Base-by-base conservation (phyloP, 2,888 invertebrate genomes). In the Idaea aversata region DNA sequence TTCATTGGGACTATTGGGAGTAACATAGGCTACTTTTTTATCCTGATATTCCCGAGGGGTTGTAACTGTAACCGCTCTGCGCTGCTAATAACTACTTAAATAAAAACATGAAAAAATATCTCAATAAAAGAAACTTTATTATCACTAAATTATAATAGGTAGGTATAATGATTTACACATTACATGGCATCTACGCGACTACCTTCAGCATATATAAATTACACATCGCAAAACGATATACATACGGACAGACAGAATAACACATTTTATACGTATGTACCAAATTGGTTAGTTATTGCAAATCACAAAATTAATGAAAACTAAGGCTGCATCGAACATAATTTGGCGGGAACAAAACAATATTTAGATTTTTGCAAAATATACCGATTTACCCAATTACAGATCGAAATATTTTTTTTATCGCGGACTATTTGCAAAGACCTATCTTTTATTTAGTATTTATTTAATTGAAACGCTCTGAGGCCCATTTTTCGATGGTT, bases 71-170 rank as follows among this genome's bases (percentile, higher is more conserved):
- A 47, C 47, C 13, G 7, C 13, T 47, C 3, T 0, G 10, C 6
- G 7, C 47, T 25, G 25, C 25, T 25, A 47, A 47, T 13, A 47
- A 47, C 10, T 10, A 4, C 38, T 2, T 15, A 25, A 10, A 57
- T 34, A 63, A 47, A 57, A 65, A 75, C 69, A 68, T 57, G 35
- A 47, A 60, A 61, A 64, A 38, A 64, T 61, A 71, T 77, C 78
- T 88, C 85, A 88, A 88, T 90, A 89, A 88, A 90, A 87, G 87
- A 88, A 84, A 86, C 81, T 91, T 91, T 90, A 90, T 88, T 88
- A 79, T 76, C 78, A 79, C 87, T 89, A 88, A 86, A 88, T 7
- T 47, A 47, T 13, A 47, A 47, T 47, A 47, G 47, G 47, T 47
- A 47, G 47, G 47, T 84, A 85, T 83, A 79, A 78, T 85, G 85